phyloP scores from a whole-genome alignment of 2,113 vertebrate genomes.

The Clinocottus analis region DNA sequence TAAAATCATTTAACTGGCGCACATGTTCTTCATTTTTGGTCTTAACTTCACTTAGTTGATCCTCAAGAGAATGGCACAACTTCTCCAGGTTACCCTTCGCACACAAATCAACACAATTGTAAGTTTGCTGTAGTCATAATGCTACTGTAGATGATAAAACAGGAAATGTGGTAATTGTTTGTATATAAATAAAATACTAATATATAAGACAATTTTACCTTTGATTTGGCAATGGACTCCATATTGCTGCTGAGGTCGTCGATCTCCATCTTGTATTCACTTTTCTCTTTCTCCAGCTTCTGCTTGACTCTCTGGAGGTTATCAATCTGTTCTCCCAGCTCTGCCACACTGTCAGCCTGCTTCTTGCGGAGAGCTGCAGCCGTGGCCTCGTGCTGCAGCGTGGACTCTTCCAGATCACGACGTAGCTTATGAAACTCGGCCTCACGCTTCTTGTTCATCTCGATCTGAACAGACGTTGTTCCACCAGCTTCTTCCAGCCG shows the following conservation, averaged over 20 bases:
- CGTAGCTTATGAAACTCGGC: conserved; percentile 85
- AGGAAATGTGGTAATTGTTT: background rate
- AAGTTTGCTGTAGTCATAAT: background rate
- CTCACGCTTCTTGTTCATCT: conserved; percentile 76
- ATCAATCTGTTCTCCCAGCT: no score
- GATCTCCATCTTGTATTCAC: conserved; percentile 93
- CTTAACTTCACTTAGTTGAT: conserved; percentile 90
- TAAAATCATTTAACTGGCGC: conserved; percentile 86
- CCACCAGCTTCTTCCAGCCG: conserved; percentile 88
- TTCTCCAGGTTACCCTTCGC: conserved; percentile 89
- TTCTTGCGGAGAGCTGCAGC: conserved; percentile 86
- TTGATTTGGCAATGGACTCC: conserved; percentile 88
- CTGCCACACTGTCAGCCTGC: conserved; percentile 84
- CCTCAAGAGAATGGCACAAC: conserved; percentile 89
- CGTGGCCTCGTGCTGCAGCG: conserved; percentile 91
- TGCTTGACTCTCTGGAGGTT: conserved; percentile 84
- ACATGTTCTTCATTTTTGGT: conserved; percentile 90
- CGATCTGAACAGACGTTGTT: conserved; percentile 87
- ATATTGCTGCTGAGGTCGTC: conserved; percentile 90
- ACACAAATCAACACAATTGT: conserved; percentile 5
- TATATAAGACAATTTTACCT: conserved; percentile 36
- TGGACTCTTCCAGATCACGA: conserved; percentile 85
- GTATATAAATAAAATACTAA: background rate
- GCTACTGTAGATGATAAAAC: conserved; percentile 2
- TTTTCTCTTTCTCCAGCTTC: conserved; percentile 96